These are phyloP conservation scores for Myotis findleyi DNA, from an alignment of 2,797 vertebrate species.

Conservation along the genomic window DNA sequence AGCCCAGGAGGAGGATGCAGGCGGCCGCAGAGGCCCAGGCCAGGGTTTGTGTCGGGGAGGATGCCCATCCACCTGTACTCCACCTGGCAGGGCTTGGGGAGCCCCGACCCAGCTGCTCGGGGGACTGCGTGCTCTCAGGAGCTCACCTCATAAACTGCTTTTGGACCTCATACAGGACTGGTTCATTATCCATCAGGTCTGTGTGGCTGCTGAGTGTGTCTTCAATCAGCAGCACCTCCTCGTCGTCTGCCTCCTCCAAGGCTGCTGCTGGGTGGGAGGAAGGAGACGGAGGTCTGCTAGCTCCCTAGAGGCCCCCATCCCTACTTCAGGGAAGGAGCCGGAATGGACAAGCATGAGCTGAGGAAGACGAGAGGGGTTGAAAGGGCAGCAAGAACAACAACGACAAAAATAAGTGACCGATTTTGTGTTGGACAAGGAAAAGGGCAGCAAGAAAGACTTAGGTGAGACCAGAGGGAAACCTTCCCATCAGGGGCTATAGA, in stretches of 20 bases:
- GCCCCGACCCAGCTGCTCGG: neutral
- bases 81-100: neutral
- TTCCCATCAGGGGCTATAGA: neutral
- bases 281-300: neutral
- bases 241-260: slow-evolving; percentile 87
- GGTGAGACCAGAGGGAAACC: neutral
- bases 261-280: slow-evolving; percentile 68
- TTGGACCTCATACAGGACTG: slow-evolving; percentile 91
- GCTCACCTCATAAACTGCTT: slow-evolving; percentile 95
- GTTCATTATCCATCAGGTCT: slow-evolving; percentile 93
- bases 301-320: neutral
- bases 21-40: neutral
- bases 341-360: neutral
- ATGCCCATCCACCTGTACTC: neutral
- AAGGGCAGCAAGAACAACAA: neutral
- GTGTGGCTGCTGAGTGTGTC: slow-evolving; percentile 95
- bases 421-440: neutral
- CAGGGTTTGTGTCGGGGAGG: neutral
- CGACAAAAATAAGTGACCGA: neutral
- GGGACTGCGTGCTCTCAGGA: neutral
- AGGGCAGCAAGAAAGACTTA: slow-evolving; percentile 29
- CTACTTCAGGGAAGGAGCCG: neutral
- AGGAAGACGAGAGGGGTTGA: neutral
- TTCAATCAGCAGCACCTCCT: slow-evolving; percentile 91
- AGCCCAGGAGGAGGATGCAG: neutral